phyloP scores from a whole-genome alignment of 2,797 vertebrate species.

The Fringilla coelebs region DNA sequence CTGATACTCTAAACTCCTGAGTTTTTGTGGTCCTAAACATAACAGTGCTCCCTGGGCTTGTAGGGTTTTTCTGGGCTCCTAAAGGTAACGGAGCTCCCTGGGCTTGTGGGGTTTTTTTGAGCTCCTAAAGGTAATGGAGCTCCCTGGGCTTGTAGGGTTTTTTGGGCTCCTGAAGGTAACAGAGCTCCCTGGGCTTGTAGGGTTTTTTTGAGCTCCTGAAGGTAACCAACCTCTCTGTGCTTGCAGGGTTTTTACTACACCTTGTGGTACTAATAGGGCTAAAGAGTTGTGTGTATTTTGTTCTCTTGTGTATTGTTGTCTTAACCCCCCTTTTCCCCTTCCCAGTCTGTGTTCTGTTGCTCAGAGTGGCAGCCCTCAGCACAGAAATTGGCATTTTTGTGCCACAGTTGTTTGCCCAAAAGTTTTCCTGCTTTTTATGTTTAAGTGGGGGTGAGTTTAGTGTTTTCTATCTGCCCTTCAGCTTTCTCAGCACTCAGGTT shows the following conservation, averaged over 20 bases:
- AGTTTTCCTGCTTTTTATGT: not conserved
- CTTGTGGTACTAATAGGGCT: fast-evolving
- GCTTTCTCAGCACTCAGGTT: not conserved
- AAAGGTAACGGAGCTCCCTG: too few species aligned
- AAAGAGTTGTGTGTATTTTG: fast-evolving
- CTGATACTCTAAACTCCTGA: not conserved
- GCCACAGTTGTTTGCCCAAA: not conserved
- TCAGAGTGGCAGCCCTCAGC: too few species aligned
- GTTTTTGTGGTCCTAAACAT: not conserved
- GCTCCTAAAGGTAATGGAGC: too few species aligned
- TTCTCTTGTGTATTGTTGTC: fast-evolving
- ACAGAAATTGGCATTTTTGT: not conserved
- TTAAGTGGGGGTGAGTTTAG: fast-evolving
- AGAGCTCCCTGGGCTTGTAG: not conserved
- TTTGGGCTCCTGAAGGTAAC: not conserved
- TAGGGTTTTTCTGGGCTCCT: not conserved
- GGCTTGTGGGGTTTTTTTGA: too few species aligned
- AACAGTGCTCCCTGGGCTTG: not conserved
- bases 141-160: not conserved
- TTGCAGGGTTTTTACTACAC: not conserved
- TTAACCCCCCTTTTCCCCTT: fast-evolving
- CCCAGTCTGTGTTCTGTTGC: fast-evolving
- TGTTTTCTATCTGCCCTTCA: not conserved
- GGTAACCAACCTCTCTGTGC: fast-evolving
- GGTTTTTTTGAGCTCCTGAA: not conserved